Conservation (phyloP, 2,888 invertebrate species). For the Chymomyza caudatula region DNA sequence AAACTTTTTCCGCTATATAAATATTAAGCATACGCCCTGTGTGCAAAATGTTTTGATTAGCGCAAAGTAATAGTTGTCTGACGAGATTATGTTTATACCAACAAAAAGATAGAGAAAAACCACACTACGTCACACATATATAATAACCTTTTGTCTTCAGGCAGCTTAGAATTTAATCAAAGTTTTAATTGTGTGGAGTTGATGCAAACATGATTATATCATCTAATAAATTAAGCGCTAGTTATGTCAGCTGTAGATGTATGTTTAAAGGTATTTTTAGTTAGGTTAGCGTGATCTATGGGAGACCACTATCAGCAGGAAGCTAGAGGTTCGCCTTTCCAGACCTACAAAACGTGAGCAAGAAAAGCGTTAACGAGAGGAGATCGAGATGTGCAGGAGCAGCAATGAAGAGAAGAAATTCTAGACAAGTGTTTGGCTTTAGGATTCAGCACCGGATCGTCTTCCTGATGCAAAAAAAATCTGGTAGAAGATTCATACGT, state of each 20-base stretch:
- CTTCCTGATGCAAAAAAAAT: no score
- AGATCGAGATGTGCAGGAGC: no score
- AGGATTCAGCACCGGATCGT: no score
- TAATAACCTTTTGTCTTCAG: background rate
- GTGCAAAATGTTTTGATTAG: conserved; percentile 7
- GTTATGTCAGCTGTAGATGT: background rate
- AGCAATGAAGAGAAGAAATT: no score
- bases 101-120: conserved; percentile 19
- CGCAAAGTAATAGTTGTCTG: background rate
- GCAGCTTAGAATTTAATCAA: background rate
- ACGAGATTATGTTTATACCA: conserved; percentile 4
- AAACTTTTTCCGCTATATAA: conserved; percentile 37
- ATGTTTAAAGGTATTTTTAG: background rate
- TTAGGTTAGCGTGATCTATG: no score
- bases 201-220: background rate
- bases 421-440: no score
- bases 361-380: no score
- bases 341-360: no score
- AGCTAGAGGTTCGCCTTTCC: no score
- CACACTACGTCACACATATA: conserved; percentile 3
- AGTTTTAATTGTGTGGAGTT: background rate
- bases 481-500: no score
- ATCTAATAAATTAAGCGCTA: background rate
- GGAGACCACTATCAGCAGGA: no score
- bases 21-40: conserved; percentile 49